These are phyloP conservation scores for Chloropsis cyanopogon DNA, from an alignment of 2,113 vertebrate species.

Conservation along the genomic window DNA sequence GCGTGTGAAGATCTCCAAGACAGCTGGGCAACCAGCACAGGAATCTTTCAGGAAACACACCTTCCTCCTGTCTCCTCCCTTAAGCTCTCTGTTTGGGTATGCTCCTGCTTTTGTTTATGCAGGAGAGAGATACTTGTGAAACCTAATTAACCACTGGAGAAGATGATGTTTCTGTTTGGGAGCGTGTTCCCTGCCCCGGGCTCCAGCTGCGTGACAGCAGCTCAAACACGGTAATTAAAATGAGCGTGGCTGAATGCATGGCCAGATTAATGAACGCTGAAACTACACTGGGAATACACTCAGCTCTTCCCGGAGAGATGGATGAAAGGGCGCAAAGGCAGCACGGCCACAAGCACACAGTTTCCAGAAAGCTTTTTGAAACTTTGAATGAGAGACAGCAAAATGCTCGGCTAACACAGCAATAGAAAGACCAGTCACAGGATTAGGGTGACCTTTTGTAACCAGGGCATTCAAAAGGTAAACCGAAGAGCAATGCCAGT, in stretches of 20 bases:
- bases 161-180: background rate
- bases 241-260: background rate
- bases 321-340: background rate
- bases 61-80: background rate
- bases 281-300: background rate
- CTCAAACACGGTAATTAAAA: background rate
- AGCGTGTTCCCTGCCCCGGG: background rate
- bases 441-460: conserved; percentile 29
- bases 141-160: conserved; percentile 29
- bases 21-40: background rate
- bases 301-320: background rate
- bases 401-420: background rate
- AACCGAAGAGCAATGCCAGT: background rate
- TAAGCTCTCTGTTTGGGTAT: background rate
- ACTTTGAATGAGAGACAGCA: conserved; percentile 2
- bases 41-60: background rate
- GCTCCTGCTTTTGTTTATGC: background rate
- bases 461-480: conserved; percentile 1
- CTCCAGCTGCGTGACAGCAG: conserved; percentile 36
- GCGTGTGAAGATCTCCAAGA: background rate
- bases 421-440: background rate
- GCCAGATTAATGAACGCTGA: background rate
- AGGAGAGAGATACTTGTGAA: background rate
- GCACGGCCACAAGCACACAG: background rate
- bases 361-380: conserved; percentile 31